Conservation (phyloP, 2,888 invertebrate species). For the Synanthedon tipuliformis region DNA sequence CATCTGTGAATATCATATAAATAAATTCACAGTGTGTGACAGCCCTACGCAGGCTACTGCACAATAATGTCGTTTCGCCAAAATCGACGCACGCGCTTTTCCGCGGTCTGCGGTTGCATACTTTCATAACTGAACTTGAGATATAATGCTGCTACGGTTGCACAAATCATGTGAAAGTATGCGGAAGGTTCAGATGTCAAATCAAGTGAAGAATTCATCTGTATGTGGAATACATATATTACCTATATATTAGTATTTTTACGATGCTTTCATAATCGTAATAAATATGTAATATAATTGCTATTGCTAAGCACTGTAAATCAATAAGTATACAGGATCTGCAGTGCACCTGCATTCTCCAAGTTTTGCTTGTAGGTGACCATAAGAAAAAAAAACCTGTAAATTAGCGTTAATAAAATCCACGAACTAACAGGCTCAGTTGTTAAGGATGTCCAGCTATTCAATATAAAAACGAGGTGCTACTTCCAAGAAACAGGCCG, state of each 20-base stretch:
- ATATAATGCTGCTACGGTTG: background rate
- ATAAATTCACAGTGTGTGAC: background rate
- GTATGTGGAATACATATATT: background rate
- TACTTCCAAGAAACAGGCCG: background rate
- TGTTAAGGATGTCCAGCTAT: background rate
- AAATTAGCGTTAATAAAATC: no score
- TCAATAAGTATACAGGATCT: no score
- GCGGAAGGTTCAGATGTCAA: constrained; percentile 1
- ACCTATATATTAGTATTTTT: no score
- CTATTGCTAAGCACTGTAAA: no score
- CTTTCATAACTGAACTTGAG: constrained; percentile 14
- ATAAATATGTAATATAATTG: no score
- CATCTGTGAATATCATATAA: no score
- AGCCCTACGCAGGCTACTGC: background rate
- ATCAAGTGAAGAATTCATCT: background rate
- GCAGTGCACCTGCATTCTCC: no score
- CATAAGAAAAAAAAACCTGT: no score
- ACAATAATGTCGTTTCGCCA: constrained; percentile 25
- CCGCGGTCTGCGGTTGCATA: constrained; percentile 22
- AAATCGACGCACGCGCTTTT: constrained; percentile 18
- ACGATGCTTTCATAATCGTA: background rate
- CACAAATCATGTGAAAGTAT: background rate
- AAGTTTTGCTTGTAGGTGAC: no score
- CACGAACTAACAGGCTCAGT: background rate
- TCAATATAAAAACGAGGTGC: background rate